Evolutionary conservation across 2,797 vertebrate genomes (phyloP), one percentile per base, ranked within the genome.

Genomic region (Acanthurus leucopareius): DNA sequence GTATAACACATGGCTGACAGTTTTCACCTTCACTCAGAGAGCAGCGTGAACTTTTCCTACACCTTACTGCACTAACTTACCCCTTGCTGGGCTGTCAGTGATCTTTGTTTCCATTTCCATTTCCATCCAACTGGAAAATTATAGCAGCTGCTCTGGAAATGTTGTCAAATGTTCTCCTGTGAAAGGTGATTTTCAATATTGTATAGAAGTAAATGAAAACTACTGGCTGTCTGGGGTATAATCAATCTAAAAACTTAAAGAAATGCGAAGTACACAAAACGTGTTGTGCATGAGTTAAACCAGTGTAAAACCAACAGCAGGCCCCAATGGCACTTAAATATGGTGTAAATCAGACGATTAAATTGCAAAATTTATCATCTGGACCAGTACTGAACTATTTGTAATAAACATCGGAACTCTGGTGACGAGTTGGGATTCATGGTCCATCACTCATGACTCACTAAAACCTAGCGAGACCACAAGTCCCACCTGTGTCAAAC

Each of bases 401-500:
- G 5, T 63, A 35, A 44, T 19, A 44, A 65, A 72, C n/a, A 56
- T 61, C 59, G 67, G 15, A 48, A 62, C 42, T 57, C 47, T 0
- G 1, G 20, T 22, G 44, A 48, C 0, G 0, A 35, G 3, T 32
- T 58, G 19, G 56, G 20, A 74, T 83, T 72, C 28, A 61, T 53
- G 9, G 35, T 56, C 9, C 16, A 38, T 38, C 47, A 71, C 38
- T 59, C 14, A 54, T 76, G 69, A 79, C 35, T 84, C 68, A 65
- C 40, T 44, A 22, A 60, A 77, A 73, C 56, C 19, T 47, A 28
- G 20, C 1, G 59, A 62, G 59, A 44, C 54, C 47, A 1, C 10
- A n/a, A 56, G 25, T 81, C 59, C 69, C 49, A 61, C 48, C 20
- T 79, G 48, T 45, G 32, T 74, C 61, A 45, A n/a, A 83, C 65